These are phyloP conservation scores for Arbacia lixula DNA, from an alignment of 53 echinoderm and acorn worm species.

Conservation along the genomic window DNA sequence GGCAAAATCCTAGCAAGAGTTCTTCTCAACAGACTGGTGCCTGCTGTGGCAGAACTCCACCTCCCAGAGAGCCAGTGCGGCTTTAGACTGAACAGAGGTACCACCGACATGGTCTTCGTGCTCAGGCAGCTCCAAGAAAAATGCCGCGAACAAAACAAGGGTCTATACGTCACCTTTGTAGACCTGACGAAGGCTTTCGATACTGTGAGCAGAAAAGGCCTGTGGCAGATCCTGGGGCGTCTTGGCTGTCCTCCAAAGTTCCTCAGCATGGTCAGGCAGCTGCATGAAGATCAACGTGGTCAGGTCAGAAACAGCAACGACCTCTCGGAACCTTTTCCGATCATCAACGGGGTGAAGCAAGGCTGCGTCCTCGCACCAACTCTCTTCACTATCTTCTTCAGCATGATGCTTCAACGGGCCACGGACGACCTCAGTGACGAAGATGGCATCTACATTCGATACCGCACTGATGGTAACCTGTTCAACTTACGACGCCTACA, in stretches of 20 bases:
- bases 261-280: conserved; percentile 53
- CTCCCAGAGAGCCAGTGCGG: conserved; percentile 59
- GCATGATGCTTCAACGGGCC: no score
- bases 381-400: no score
- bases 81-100: conserved; percentile 43
- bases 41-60: conserved; percentile 10
- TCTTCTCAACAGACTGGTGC: conserved; percentile 37
- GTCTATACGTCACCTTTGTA: conserved; percentile 27
- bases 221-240: conserved; percentile 58
- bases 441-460: no score
- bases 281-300: conserved; percentile 60
- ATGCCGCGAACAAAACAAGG: conserved; percentile 57
- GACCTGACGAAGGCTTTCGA: conserved; percentile 57
- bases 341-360: conserved; percentile 66
- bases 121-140: conserved; percentile 62
- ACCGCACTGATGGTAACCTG: no score
- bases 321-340: conserved; percentile 37
- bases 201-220: conserved; percentile 35
- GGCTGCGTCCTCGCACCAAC: conserved; percentile 72
- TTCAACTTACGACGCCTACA: no score
- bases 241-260: conserved; percentile 61
- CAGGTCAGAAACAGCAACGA: conserved; percentile 14
- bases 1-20: conserved; percentile 46
- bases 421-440: no score
- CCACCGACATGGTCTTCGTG: conserved; percentile 51